Evolutionary conservation across 1,140 invertebrate species (phyloP).

Genomic region (Microplitis demolitor): DNA sequence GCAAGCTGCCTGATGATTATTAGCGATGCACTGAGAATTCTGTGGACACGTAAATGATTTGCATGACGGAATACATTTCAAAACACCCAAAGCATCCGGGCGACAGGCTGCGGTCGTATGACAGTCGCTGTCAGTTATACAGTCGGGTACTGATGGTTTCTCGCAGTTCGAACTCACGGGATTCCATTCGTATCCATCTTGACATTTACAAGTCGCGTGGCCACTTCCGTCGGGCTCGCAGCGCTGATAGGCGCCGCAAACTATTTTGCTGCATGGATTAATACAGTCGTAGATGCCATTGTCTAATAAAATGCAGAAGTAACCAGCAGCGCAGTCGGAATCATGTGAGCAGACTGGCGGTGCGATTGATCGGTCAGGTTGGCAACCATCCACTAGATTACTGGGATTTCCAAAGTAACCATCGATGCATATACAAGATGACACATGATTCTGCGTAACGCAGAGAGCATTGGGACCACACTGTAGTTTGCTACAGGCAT

Average conservation of each 20-base stretch:
- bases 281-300: slow-evolving; percentile 72
- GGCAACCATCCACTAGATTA: slow-evolving; percentile 77
- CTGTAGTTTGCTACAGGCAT: slow-evolving; percentile 83
- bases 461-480: slow-evolving; percentile 90
- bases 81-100: slow-evolving; percentile 81
- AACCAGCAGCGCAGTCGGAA: slow-evolving; percentile 70
- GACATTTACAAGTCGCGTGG: slow-evolving; percentile 77
- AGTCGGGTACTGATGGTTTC: slow-evolving; percentile 83
- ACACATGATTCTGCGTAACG: slow-evolving; percentile 79
- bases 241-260: slow-evolving; percentile 80
- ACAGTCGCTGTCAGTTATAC: slow-evolving; percentile 75
- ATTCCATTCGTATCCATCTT: slow-evolving; percentile 79
- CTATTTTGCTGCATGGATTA: slow-evolving; percentile 77
- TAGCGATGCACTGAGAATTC: slow-evolving; percentile 80
- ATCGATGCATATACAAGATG: slow-evolving; percentile 82
- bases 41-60: slow-evolving; percentile 78
- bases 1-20: slow-evolving; percentile 76
- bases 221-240: slow-evolving; percentile 71
- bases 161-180: slow-evolving; percentile 79
- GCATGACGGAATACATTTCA: slow-evolving; percentile 81
- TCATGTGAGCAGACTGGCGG: slow-evolving; percentile 68
- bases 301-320: slow-evolving; percentile 66
- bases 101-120: slow-evolving; percentile 70
- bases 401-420: slow-evolving; percentile 80
- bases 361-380: slow-evolving; percentile 65